Base-by-base conservation (phyloP, 2,888 invertebrate genomes). In the Eupeodes latifasciatus region DNA sequence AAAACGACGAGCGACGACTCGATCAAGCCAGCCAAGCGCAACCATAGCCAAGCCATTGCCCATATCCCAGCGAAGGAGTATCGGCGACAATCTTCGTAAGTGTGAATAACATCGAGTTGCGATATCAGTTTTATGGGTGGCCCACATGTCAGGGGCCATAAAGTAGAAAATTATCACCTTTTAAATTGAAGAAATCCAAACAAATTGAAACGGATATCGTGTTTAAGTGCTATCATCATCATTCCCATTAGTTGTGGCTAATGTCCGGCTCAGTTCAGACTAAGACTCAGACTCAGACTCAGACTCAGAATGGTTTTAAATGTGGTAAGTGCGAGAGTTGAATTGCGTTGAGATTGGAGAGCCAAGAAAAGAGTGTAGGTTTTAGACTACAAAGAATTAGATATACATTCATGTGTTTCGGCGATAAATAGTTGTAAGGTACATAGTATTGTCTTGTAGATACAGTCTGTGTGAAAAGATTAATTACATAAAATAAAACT, bases 111-210 rank as follows among this genome's bases (percentile, higher is more conserved):
- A 88, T 88, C 85, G 85, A 85, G 88, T 85, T 85, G 88, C 92
- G 93, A 92, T 92, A 92, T 92, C 93, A 91, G 91, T 92, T 91
- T 92, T 92, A 92, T 92, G 92, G 93, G 93, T 93, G 93, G 93
- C 93, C 93, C 93, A 93, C 92, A 93, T 93, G 93, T 93, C 93
- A 93, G 93, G 92, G 92, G 92, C 92, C 92, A 92, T 93, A 93
- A 93, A 93, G 93, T 93, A 93, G 92, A 92, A 93, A 93, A 93
- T 93, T 93, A 93, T 93, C 93, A 93, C 93, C 93, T 93, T 93
- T 93, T 93, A 93, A 93, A 93, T 93, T 92, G 92, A 93, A 93
- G 93, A 93, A 90, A 93, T 93, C 92, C 93, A 92, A 93, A 93
- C 93, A 93, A 93, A 93, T 93, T 93, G 93, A 93, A 93, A 93